A percentile compares a stretch with the other conserved stretches of the same genome.
These are phyloP conservation scores for Pollenia angustigena DNA, from an alignment of 2,888 invertebrate species.

Conservation along the genomic window DNA sequence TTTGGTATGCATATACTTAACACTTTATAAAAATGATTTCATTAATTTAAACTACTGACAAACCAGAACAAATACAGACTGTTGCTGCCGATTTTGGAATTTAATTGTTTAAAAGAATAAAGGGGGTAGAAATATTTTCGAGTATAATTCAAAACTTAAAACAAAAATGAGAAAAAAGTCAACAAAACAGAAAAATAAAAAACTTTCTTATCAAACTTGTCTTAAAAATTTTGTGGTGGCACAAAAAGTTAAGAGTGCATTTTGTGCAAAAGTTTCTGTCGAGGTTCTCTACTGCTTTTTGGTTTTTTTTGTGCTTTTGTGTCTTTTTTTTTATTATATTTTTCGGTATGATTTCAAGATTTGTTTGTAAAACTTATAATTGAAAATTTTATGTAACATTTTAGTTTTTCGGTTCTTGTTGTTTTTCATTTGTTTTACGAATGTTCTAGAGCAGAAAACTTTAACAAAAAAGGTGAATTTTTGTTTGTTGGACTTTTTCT, in stretches of 20 bases:
- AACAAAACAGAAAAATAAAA: conserved; percentile 34
- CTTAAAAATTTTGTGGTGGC: conserved; percentile 72
- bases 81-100: conserved; percentile 62
- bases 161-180: conserved; percentile 29
- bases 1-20: no score
- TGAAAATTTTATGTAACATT: conserved; percentile 73
- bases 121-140: neutral
- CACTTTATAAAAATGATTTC: neutral
- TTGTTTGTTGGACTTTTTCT: conserved; percentile 56
- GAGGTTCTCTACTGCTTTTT: conserved; percentile 45
- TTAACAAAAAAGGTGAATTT: conserved; percentile 60
- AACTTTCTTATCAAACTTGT: conserved; percentile 73
- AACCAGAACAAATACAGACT: conserved; percentile 29
- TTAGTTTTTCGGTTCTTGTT: conserved; percentile 41
- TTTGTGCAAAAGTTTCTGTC: conserved; percentile 69
- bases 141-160: conserved; percentile 58
- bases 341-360: conserved; percentile 70
- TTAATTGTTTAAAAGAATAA: conserved; percentile 47
- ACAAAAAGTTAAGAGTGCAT: conserved; percentile 73
- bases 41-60: neutral
- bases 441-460: conserved; percentile 44
- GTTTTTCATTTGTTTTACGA: conserved; percentile 25
- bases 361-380: conserved; percentile 73
- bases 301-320: conserved; percentile 16
- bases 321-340: conserved; percentile 43